phyloP scores from a whole-genome alignment of 2,797 vertebrate genomes.

The Bryconaethiops microstoma region DNA sequence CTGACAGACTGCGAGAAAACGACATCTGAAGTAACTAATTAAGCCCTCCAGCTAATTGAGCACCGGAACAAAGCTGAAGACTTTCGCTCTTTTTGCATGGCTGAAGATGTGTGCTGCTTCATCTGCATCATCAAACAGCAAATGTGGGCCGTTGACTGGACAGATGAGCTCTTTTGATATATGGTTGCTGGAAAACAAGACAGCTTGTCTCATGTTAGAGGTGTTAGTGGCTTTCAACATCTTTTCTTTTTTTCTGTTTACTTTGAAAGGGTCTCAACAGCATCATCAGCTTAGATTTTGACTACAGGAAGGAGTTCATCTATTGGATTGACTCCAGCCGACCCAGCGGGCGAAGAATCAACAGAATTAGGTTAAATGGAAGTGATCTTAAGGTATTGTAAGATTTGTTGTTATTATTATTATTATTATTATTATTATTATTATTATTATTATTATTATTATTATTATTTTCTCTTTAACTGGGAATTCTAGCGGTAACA shows the following conservation, averaged over 20 bases:
- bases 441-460: background rate
- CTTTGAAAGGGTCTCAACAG: slow-evolving; percentile 91
- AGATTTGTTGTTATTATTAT: background rate
- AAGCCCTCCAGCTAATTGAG: slow-evolving; percentile 55
- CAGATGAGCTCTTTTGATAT: background rate
- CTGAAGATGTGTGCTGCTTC: slow-evolving; percentile 37
- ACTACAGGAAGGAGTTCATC: slow-evolving; percentile 97
- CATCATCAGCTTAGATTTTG: slow-evolving; percentile 96
- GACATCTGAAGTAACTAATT: slow-evolving; percentile 53
- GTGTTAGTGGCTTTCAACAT: slow-evolving; percentile 9
- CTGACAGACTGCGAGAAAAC: slow-evolving; percentile 20
- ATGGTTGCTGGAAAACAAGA: slow-evolving; percentile 27
- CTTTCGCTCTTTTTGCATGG: slow-evolving; percentile 42
- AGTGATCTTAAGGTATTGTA: slow-evolving; percentile 92
- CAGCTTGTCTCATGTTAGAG: background rate
- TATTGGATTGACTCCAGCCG: slow-evolving; percentile 98
- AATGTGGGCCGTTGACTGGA: slow-evolving; percentile 31
- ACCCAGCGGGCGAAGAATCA: slow-evolving; percentile 95
- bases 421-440: too few relatives aligned
- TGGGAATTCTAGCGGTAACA: too few relatives aligned
- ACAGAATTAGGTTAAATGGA: slow-evolving; percentile 95
- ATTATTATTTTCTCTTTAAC: too few relatives aligned
- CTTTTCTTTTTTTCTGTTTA: slow-evolving; percentile 20
- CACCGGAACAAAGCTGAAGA: slow-evolving; percentile 46
- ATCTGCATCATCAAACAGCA: slow-evolving; percentile 33